These are phyloP conservation scores for Lytechinus pictus DNA, from an alignment of 35 echinoderm and acorn worm species.

Conservation along the genomic window DNA sequence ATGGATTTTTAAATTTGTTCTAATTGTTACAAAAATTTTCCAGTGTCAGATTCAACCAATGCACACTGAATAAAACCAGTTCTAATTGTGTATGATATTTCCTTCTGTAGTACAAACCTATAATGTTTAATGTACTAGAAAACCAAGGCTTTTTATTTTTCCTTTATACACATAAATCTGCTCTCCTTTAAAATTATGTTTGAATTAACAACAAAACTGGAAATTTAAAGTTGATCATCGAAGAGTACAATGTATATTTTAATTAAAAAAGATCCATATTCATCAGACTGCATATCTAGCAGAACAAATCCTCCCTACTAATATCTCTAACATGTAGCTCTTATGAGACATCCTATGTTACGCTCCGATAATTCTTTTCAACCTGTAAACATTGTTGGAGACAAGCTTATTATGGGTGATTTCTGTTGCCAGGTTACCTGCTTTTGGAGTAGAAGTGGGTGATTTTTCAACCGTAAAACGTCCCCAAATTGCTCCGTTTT, in stretches of 20 bases:
- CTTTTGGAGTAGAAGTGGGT: neutral
- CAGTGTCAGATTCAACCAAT: too few relatives aligned
- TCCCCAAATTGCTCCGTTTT: neutral
- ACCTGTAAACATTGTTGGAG: neutral
- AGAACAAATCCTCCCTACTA: neutral
- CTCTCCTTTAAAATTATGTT: neutral
- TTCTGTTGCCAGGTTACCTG: neutral
- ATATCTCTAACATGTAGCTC: neutral
- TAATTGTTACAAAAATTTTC: too few relatives aligned
- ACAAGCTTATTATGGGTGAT: constrained; percentile 15
- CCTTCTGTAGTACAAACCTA: too few relatives aligned
- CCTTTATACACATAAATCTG: too few relatives aligned
- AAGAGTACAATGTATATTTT: neutral
- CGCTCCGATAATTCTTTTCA: neutral
- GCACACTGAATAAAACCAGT: too few relatives aligned
- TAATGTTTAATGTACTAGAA: too few relatives aligned
- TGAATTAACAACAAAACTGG: neutral
- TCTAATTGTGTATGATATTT: too few relatives aligned
- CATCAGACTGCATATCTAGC: neutral
- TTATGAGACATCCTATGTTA: neutral
- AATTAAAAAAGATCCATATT: too few relatives aligned
- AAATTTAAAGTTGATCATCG: neutral
- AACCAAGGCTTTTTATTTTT: too few relatives aligned
- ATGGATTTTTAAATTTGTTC: too few relatives aligned
- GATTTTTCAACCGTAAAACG: neutral